Base-by-base conservation (phyloP, 1,140 invertebrate species). In the Orius insidiosus region DNA sequence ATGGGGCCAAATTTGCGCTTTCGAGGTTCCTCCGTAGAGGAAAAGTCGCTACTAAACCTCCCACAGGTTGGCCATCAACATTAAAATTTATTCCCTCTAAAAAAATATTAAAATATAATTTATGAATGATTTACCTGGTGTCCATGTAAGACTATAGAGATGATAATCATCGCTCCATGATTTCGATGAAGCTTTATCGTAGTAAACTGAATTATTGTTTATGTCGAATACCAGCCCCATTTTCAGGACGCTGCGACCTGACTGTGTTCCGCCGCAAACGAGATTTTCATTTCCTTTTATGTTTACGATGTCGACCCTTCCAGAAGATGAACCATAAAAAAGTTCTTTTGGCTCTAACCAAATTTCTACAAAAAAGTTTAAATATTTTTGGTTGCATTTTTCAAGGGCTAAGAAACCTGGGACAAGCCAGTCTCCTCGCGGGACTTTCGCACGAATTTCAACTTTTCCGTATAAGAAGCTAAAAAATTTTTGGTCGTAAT, bases 401-500 rank as follows among this genome's bases (percentile, higher is more conserved):
- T 24, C 7, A 4, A 24, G 7, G 24, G 7, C 3, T 24, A 24
- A 24, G 7, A 4, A 4, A 24, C 24, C 24, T 60, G 82, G 81
- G 69, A 78, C 78, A 2, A 85, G 52, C 82, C 82, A 87, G 59
- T 80, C 77, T 34, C 82, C 82, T 52, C 65, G 62, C 0, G 83
- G 81, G 54, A 85, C 59, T 59, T 80, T 83, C 0, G 81, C 81
- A 9, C 69, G 64, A 4, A 85, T 67, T 58, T 85, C 80, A n/a
- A 86, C 67, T 55, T 67, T 69, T 8, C 82, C 82, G 54, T 77
- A 85, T 51, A 68, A 71, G 57, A 81, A 80, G 49, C 61, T 64
- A 52, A 85, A 82, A 62, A 64, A 31, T 72, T 61, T 47, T 69
- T 71, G 0, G 79, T 80, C 13, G 71, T 70, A 19, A 87, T 57